phyloP scores from a whole-genome alignment of 2,797 vertebrate species.

The Ctenopoma kingsleyae region DNA sequence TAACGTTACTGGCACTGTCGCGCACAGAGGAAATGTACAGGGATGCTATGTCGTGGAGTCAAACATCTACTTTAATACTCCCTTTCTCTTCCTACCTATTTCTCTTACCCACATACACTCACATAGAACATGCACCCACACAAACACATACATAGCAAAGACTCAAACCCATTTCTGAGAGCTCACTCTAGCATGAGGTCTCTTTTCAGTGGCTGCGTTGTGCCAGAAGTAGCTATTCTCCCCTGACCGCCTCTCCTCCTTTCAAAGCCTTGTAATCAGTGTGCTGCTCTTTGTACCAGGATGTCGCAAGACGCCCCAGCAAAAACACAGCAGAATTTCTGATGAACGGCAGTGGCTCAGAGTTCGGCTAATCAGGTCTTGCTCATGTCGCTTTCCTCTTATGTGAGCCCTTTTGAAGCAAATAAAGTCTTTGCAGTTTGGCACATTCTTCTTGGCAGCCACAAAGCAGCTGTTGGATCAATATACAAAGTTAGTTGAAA shows the following conservation, averaged over 20 bases:
- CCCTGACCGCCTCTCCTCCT: slow-evolving; percentile 79
- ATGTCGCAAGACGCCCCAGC: slow-evolving; percentile 77
- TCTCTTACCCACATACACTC: slow-evolving; percentile 44
- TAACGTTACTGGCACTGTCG: slow-evolving; percentile 81
- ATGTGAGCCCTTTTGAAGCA: slow-evolving; percentile 78
- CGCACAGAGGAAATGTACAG: slow-evolving; percentile 71
- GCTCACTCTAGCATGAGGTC: slow-evolving; percentile 83
- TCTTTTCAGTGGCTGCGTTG: slow-evolving; percentile 83
- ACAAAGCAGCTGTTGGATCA: slow-evolving; percentile 84
- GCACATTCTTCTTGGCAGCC: slow-evolving; percentile 80
- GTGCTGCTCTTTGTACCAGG: slow-evolving; percentile 80
- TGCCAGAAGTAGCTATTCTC: slow-evolving; percentile 84
- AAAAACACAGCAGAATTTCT: slow-evolving; percentile 79
- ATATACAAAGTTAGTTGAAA: slow-evolving; percentile 75
- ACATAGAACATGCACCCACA: slow-evolving; percentile 46
- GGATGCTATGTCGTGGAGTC: slow-evolving; percentile 68
- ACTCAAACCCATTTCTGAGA: slow-evolving; percentile 78
- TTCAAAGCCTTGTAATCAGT: slow-evolving; percentile 84
- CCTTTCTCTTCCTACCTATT: slow-evolving; percentile 63
- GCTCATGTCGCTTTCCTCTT: slow-evolving; percentile 73
- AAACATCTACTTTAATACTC: slow-evolving; percentile 72
- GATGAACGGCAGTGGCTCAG: slow-evolving; percentile 75
- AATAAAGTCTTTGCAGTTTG: slow-evolving; percentile 79
- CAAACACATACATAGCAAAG: slow-evolving; percentile 66
- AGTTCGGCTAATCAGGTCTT: slow-evolving; percentile 81